phyloP scores from a whole-genome alignment of 2,113 vertebrate species.

The Pelecanus crispus region DNA sequence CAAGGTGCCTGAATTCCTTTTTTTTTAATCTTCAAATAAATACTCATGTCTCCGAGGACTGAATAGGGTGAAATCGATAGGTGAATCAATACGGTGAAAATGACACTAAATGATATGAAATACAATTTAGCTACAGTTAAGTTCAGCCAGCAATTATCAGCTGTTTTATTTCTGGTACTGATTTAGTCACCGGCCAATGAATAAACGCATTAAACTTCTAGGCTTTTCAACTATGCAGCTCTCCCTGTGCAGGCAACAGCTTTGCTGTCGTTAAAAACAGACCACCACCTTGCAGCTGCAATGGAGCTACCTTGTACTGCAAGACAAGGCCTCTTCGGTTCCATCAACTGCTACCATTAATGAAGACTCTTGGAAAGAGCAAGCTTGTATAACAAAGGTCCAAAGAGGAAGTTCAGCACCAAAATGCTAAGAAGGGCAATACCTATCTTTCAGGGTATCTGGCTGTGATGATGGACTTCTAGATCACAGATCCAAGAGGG shows the following conservation, averaged over 20 bases:
- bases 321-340: neutral
- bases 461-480: neutral
- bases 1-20: neutral
- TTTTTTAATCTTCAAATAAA: neutral
- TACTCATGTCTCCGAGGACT: neutral
- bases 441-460: neutral
- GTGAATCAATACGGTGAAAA: neutral
- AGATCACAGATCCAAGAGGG: neutral
- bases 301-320: fast-evolving
- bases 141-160: neutral
- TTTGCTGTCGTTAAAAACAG: neutral
- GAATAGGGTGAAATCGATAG: neutral
- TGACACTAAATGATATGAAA: neutral
- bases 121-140: neutral
- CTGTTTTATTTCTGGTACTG: neutral
- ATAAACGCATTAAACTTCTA: neutral
- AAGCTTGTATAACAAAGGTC: neutral
- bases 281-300: too few species aligned
- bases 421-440: neutral
- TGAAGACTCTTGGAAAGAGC: neutral
- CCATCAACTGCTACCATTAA: too few species aligned
- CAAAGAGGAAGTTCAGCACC: neutral
- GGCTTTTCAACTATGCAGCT: fast-evolving
- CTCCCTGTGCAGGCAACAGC: neutral
- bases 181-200: too few species aligned